Base-by-base conservation (phyloP, 1,140 invertebrate species). In the Lithobius niger region DNA sequence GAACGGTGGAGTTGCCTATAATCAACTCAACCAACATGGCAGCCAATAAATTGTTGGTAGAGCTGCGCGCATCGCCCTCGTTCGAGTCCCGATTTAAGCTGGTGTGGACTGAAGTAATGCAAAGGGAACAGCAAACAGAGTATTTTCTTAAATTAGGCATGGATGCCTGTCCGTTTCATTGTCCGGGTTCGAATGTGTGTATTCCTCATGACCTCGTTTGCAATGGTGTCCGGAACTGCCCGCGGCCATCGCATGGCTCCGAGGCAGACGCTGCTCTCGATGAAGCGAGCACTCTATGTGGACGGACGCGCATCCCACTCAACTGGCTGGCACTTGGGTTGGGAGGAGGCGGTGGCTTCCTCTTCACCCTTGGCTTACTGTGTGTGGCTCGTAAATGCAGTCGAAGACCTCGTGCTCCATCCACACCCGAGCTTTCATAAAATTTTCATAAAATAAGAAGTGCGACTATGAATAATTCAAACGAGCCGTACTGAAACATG, bases 61-160 rank as follows among this genome's bases (percentile, higher is more conserved):
- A 55, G 24, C 36, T 48, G 3, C 43, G 43, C 2, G 51, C 45
- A 4, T 4, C 36, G 18, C 40, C 52, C 6, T 53, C 52, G 3
- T 22, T 31, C 31, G 40, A 50, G 13, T 4, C 86, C 1, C 80
- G 84, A 1, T 90, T 91, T 63, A 85, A 87, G 68, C 81, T 91
- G 26, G 83, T 83, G 2, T 91, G 87, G 87, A 90, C 86, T 2
- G 86, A 89, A 63, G 71, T 90, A n/a, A 88, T 81, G 64, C 86
- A 89, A 66, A 86, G 89, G 66, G 48, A 27, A n/a, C 13, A 50
- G 16, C 54, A 55, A 15, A 55, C 44, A 43, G 24, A 50, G 31
- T 55, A 50, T 21, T 50, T 27, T 26, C 19, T 50, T 3, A 24
- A 50, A 24, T 26, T 50, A 51, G 53, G 48, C 21, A 26, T 27